Evolutionary conservation across 2,888 invertebrate genomes (phyloP).

Genomic region (Drosophila bunnanda): DNA sequence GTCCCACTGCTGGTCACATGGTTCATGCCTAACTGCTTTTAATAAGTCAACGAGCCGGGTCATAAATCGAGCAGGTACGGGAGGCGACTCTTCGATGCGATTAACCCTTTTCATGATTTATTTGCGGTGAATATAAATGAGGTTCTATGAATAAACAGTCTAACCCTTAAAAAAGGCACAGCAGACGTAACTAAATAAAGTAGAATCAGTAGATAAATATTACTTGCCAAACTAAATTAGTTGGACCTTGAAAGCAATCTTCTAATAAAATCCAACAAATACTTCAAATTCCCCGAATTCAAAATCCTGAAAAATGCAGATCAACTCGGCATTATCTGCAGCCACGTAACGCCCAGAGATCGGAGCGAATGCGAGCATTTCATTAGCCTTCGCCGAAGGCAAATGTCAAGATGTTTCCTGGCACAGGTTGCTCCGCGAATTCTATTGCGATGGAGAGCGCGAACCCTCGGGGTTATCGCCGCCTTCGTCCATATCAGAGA

Average conservation of each 20-base stretch:
- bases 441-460: slow-evolving; percentile 48
- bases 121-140: slow-evolving; percentile 27
- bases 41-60: slow-evolving; percentile 62
- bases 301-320: not conserved
- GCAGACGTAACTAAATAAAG: not conserved
- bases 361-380: not conserved
- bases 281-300: not conserved
- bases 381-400: slow-evolving; percentile 10
- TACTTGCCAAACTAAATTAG: not conserved
- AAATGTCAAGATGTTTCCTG: slow-evolving; percentile 69
- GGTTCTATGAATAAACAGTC: slow-evolving; percentile 15
- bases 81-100: slow-evolving; percentile 47
- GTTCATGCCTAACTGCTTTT: slow-evolving; percentile 66
- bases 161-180: slow-evolving; percentile 1
- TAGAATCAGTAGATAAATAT: not conserved
- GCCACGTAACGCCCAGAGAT: slow-evolving; percentile 16
- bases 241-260: not conserved
- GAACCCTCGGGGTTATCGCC: slow-evolving; percentile 57
- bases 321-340: slow-evolving; percentile 9
- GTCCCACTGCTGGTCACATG: slow-evolving; percentile 32
- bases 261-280: no score
- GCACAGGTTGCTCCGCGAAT: slow-evolving; percentile 42
- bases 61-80: slow-evolving; percentile 55
- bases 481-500: slow-evolving; percentile 52
- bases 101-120: slow-evolving; percentile 62